Evolutionary conservation across 2,113 vertebrate genomes (phyloP).

Genomic region (Diglossa brunneiventris): DNA sequence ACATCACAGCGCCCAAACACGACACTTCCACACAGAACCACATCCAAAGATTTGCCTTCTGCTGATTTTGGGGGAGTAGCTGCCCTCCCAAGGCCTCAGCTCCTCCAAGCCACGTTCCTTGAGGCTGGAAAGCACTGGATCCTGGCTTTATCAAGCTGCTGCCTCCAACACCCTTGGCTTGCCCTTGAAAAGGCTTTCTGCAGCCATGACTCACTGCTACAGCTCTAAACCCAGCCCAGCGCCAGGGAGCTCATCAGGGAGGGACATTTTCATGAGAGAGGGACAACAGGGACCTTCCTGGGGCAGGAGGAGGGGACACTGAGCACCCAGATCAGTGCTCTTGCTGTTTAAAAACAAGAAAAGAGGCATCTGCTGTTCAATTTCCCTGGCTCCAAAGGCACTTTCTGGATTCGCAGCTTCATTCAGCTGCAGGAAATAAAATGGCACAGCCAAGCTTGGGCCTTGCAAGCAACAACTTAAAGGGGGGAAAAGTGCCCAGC

Average conservation of each 20-base stretch:
- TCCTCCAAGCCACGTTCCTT: neutral
- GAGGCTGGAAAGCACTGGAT: neutral
- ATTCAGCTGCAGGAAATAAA: neutral
- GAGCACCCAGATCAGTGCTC: neutral
- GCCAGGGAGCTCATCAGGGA: neutral
- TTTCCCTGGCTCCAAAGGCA: neutral
- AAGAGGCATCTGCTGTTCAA: neutral
- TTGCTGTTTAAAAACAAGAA: neutral
- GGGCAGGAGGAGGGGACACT: neutral
- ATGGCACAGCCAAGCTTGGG: neutral
- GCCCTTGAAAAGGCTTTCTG: constrained; percentile 55
- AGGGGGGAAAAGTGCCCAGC: neutral
- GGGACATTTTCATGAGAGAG: neutral
- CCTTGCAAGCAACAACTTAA: neutral
- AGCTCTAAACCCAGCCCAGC: neutral
- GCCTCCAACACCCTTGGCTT: constrained; percentile 51
- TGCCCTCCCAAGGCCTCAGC: neutral
- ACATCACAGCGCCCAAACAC: neutral
- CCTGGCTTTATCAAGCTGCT: neutral
- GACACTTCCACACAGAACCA: neutral
- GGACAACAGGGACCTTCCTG: neutral
- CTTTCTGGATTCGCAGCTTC: neutral
- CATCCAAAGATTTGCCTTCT: neutral
- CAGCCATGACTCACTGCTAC: constrained; percentile 48
- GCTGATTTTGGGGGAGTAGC: neutral